Percentiles rank a stretch among this genome's conserved stretches.
These are phyloP conservation scores for Aegithalos caudatus DNA, from an alignment of 2,113 vertebrate genomes.

Conservation along the genomic window DNA sequence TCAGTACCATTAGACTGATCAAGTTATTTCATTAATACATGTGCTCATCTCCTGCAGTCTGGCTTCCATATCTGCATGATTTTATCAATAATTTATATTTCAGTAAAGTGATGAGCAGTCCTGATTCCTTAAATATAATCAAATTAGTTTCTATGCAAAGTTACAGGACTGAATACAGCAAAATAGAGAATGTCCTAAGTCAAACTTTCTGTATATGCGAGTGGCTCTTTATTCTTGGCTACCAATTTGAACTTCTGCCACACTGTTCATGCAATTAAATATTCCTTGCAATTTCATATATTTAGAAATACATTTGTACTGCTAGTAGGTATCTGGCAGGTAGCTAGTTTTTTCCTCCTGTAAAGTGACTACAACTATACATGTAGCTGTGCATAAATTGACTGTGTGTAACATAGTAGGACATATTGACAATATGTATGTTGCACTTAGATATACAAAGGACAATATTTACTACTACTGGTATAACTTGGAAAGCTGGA, in stretches of 20 bases:
- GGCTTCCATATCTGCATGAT: background rate
- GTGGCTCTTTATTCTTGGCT: background rate
- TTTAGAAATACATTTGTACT: background rate
- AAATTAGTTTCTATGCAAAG: background rate
- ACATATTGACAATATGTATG: background rate
- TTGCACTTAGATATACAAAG: background rate
- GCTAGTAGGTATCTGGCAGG: background rate
- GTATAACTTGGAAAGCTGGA: background rate
- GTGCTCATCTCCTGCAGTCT: background rate
- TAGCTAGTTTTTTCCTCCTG: background rate
- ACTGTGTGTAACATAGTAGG: background rate
- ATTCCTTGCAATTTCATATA: background rate
- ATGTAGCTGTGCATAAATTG: fast-evolving
- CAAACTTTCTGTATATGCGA: background rate
- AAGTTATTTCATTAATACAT: background rate
- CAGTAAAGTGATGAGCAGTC: background rate
- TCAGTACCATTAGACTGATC: background rate
- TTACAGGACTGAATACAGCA: background rate
- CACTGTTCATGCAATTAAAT: background rate
- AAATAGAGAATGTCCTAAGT: background rate
- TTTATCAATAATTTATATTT: background rate
- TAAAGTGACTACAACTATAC: background rate
- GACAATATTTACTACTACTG: background rate
- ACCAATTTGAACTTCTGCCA: background rate
- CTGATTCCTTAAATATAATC: background rate